Evolutionary conservation across 2,888 invertebrate genomes (phyloP), one percentile per base, ranked within the genome.

Genomic region (Drosophila parthenogenetica): DNA sequence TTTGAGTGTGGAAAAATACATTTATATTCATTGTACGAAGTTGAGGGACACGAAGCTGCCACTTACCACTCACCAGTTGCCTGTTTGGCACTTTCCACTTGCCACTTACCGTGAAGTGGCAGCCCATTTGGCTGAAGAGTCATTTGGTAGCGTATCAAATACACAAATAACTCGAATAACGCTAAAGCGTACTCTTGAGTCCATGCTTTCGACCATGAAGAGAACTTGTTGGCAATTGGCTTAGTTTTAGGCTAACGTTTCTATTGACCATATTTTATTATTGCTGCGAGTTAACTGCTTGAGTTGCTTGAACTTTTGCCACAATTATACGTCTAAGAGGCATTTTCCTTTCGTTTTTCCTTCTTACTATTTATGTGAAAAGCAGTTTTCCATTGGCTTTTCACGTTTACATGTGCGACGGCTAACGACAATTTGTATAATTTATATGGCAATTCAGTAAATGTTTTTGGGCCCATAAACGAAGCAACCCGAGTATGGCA

Each of bases 371-470:
- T 74, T 63, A 74, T 71, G 57, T 7, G n/a, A n/a, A 60, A 22
- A 1, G 42, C 5, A 10, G 17, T 42, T 50, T 32, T 66, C 29
- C 40, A 25, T 14, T 67, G 32, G 22, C 11, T 8, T 50, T 17
- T 13, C 29, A 42, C n/a, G 10, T 43, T 39, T 37, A 14, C 54
- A 62, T 62, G 46, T 54, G 58, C 63, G 40, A 65, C 51, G 68
- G 35, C 64, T 55, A 55, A 59, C 46, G 70, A 72, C 76, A 79
- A 69, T 72, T 72, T 73, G 75, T 76, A 81, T 81, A 85, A 83
- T 84, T 84, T 81, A 81, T 81, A 63, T 85, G 86, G 76, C 83
- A 83, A 73, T 79, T 85, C 78, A 69, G 46, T 81, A 76, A 78
- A 73, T 73, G 71, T 69, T 22, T 22, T 46, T 75, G 48, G 32